Percentiles rank a stretch among this genome's conserved stretches.
These are phyloP conservation scores for Epinephelus malabaricus DNA, from an alignment of 2,797 vertebrate species.

Conservation along the genomic window DNA sequence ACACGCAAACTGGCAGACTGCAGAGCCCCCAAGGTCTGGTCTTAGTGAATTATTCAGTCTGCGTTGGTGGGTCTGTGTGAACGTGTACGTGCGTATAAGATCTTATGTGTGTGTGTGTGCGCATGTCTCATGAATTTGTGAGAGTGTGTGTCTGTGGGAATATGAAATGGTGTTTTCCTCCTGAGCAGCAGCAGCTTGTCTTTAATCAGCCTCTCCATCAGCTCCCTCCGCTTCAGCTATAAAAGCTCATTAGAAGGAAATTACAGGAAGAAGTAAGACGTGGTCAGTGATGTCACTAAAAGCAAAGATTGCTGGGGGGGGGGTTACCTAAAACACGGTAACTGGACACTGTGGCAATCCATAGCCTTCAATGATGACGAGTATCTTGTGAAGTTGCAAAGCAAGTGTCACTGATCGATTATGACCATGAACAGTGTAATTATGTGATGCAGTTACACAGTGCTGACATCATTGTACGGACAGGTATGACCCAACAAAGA, in stretches of 20 bases:
- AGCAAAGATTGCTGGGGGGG: not conserved
- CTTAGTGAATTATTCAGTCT: conserved; percentile 78
- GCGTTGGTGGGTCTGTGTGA: conserved; percentile 63
- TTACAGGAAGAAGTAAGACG: conserved; percentile 31
- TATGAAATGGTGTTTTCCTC: conserved; percentile 64
- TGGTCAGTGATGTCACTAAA: conserved; percentile 40
- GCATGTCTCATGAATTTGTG: conserved; percentile 29
- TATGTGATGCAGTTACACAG: no score
- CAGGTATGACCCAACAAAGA: no score
- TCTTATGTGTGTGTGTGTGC: conserved; percentile 27
- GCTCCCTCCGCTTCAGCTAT: conserved; percentile 45
- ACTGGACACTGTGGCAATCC: not conserved
- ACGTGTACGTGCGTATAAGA: conserved; percentile 29
- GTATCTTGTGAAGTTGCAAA: not conserved
- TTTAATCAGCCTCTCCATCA: conserved; percentile 66
- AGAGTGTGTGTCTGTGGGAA: conserved; percentile 41
- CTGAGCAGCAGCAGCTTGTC: conserved; percentile 38
- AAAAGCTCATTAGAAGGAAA: conserved; percentile 62
- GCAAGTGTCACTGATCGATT: not conserved
- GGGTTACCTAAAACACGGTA: not conserved
- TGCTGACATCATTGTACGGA: no score
- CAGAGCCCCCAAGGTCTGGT: conserved; percentile 60
- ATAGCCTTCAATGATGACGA: not conserved
- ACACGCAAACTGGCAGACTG: conserved; percentile 59
- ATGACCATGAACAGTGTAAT: not conserved